Conservation (phyloP, 1,140 invertebrate species). For the Apocrypta bakeri region DNA sequence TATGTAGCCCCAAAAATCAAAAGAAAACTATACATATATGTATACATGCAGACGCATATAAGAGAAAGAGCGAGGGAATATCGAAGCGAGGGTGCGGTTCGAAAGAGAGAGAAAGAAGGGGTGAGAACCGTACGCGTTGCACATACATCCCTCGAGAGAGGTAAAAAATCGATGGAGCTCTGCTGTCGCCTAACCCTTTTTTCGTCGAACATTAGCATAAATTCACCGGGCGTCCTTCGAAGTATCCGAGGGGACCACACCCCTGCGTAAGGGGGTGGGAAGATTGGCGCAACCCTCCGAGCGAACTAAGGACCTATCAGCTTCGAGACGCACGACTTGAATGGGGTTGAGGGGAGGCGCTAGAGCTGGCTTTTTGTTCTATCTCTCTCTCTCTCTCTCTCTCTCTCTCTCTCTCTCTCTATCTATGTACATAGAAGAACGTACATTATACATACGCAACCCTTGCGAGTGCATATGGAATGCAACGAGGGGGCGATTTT, state of each 20-base stretch:
- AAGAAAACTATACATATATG: not conserved
- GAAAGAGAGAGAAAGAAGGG: not conserved
- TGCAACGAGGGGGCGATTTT: slow-evolving; percentile 8
- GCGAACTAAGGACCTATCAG: slow-evolving; percentile 41
- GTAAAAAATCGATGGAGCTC: slow-evolving; percentile 48
- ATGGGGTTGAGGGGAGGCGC: slow-evolving; percentile 1
- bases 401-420: too few species aligned
- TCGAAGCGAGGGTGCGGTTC: slow-evolving; percentile 20
- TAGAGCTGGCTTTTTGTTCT: not conserved
- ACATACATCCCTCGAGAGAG: not conserved
- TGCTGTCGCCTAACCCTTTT: slow-evolving; percentile 25
- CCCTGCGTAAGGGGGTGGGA: not conserved
- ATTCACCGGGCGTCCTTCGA: slow-evolving; percentile 40
- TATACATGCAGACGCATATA: not conserved
- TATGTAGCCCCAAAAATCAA: not conserved
- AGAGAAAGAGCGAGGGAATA: not conserved
- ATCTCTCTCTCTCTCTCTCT: too few species aligned
- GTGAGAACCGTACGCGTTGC: slow-evolving; percentile 22
- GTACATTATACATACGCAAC: not conserved
- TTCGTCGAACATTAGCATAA: slow-evolving; percentile 34
- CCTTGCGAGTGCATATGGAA: not conserved
- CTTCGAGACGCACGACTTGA: not conserved
- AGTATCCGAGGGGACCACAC: not conserved
- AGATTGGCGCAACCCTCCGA: not conserved
- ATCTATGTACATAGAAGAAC: too few species aligned